phyloP scores from a whole-genome alignment of 2,888 invertebrate genomes.

The Mantis religiosa region DNA sequence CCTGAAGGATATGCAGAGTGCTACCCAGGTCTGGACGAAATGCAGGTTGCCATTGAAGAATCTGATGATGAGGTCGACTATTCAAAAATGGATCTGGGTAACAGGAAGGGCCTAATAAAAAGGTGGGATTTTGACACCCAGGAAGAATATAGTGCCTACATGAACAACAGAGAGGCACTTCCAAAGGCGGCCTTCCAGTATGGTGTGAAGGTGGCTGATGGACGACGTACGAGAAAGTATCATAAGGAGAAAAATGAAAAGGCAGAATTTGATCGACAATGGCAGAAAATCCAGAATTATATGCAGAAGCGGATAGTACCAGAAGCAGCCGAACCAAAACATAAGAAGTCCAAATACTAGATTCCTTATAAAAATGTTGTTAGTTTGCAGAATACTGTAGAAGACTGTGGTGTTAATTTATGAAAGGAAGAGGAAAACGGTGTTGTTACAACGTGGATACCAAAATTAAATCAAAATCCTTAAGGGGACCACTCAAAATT shows the following conservation, averaged over 20 bases:
- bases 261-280: conserved; percentile 92
- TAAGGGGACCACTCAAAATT: too few species aligned
- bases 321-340: conserved; percentile 44
- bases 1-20: conserved; percentile 97
- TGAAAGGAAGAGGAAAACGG: too few species aligned
- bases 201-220: conserved; percentile 97
- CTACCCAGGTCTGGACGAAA: conserved; percentile 91
- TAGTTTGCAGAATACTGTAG: neutral
- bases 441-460: too few species aligned
- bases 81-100: conserved; percentile 98
- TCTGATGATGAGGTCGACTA: conserved; percentile 98
- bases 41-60: conserved; percentile 97
- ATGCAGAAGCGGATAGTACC: conserved; percentile 79
- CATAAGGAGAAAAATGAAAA: conserved; percentile 91
- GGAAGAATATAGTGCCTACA: conserved; percentile 97
- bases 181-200: conserved; percentile 99
- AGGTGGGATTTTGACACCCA: conserved; percentile 99
- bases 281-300: conserved; percentile 93
- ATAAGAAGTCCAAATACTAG: conserved; percentile 64
- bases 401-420: too few species aligned
- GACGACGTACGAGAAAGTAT: conserved; percentile 90
- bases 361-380: neutral
- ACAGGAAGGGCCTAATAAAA: conserved; percentile 84
- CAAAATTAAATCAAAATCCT: too few species aligned
- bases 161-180: conserved; percentile 95